These are phyloP conservation scores for Amphiprion percula DNA, from an alignment of 2,113 vertebrate genomes.

Conservation along the genomic window DNA sequence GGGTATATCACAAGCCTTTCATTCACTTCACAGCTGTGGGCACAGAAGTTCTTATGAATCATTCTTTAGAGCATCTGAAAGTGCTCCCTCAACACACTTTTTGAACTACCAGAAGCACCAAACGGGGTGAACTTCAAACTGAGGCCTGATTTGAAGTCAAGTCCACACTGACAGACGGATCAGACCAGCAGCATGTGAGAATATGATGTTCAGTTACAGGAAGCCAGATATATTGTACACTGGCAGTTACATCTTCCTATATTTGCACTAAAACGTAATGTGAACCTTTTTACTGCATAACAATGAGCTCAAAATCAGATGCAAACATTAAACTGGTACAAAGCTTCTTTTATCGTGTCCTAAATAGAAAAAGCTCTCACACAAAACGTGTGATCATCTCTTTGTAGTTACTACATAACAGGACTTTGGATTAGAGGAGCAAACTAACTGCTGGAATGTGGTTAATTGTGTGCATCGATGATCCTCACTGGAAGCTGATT, in stretches of 20 bases:
- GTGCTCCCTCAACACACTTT: too few relatives aligned
- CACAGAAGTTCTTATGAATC: too few relatives aligned
- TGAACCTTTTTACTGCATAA: background rate
- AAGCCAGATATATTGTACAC: too few relatives aligned
- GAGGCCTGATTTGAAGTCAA: too few relatives aligned
- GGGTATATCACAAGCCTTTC: too few relatives aligned
- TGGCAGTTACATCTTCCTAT: background rate
- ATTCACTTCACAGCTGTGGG: too few relatives aligned
- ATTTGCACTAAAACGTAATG: background rate
- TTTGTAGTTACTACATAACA: conserved; percentile 11
- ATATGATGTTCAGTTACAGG: background rate
- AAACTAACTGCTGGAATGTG: conserved; percentile 13
- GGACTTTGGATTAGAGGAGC: background rate
- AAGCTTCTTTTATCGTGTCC: conserved; percentile 6
- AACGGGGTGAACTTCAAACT: too few relatives aligned
- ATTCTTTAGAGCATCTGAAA: too few relatives aligned
- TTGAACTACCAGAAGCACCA: too few relatives aligned
- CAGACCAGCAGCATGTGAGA: too few relatives aligned
- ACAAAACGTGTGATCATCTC: conserved; percentile 2
- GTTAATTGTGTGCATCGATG: conserved; percentile 27
- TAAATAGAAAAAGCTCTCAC: background rate
- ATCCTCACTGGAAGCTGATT: conserved; percentile 24
- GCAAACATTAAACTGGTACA: conserved; percentile 12
- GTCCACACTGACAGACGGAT: too few relatives aligned
- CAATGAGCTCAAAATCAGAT: background rate